Conservation (phyloP, 2,113 vertebrate genomes). For the Nothoprocta pentlandii region DNA sequence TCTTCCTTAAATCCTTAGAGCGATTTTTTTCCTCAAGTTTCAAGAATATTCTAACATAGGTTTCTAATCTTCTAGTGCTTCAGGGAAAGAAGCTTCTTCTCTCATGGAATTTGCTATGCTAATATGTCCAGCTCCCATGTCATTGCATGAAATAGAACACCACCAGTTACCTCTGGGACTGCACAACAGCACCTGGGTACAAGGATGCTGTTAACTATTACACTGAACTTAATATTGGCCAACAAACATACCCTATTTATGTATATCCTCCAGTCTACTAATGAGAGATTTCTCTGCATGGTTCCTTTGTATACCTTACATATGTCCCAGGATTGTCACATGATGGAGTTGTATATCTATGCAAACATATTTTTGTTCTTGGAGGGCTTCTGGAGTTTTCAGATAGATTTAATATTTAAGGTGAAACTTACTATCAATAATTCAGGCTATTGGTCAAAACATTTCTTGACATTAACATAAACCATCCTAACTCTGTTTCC, state of each 20-base stretch:
- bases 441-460: not conserved
- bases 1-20: not conserved
- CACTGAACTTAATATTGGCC: not conserved
- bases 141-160: not conserved
- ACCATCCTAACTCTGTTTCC: not conserved
- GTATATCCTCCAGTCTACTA: not conserved
- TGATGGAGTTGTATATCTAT: not conserved
- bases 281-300: not conserved
- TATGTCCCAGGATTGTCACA: not conserved
- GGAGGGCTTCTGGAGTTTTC: not conserved
- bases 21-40: not conserved
- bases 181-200: not conserved
- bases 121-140: not conserved
- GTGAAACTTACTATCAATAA: not conserved
- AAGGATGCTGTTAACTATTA: not conserved
- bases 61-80: not conserved
- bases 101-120: not conserved
- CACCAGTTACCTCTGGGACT: not conserved
- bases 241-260: not conserved
- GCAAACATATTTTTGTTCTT: not conserved
- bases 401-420: not conserved
- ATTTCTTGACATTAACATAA: not conserved
- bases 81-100: not conserved
- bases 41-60: not conserved
- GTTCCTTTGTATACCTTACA: not conserved